phyloP scores from a whole-genome alignment of 2,113 vertebrate species.

The Myodes glareolus region DNA sequence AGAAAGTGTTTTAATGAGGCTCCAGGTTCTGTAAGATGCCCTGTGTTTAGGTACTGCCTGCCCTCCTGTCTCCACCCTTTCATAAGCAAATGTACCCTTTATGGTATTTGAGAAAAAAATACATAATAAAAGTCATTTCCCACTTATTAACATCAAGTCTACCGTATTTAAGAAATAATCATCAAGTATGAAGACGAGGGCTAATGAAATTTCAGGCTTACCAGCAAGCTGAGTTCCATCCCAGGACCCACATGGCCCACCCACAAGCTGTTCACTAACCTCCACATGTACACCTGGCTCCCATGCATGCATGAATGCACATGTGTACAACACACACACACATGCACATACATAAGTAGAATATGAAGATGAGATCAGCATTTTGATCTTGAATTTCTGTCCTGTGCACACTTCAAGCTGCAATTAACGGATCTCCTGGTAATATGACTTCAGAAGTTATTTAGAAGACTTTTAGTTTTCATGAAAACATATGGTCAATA shows the following conservation, averaged over 20 bases:
- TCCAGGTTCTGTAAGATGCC: background rate
- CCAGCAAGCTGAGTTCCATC: background rate
- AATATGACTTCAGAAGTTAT: background rate
- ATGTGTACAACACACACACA: fast-evolving
- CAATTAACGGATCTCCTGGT: background rate
- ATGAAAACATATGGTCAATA: background rate
- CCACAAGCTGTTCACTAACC: background rate
- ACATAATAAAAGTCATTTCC: background rate
- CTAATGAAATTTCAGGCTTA: background rate
- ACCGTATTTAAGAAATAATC: background rate
- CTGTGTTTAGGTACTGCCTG: background rate
- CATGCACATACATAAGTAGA: background rate
- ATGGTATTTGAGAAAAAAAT: background rate
- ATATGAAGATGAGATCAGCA: background rate
- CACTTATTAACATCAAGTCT: background rate
- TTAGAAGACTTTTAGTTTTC: background rate
- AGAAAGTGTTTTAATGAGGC: background rate
- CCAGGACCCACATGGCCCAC: background rate
- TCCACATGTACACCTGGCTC: background rate
- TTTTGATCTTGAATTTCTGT: background rate
- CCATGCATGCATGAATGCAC: background rate
- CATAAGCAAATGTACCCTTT: background rate
- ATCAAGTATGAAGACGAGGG: background rate
- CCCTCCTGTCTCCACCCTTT: background rate
- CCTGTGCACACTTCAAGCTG: background rate